These are phyloP conservation scores for Coturnix japonica DNA, from an alignment of 2,113 vertebrate species.

Conservation along the genomic window DNA sequence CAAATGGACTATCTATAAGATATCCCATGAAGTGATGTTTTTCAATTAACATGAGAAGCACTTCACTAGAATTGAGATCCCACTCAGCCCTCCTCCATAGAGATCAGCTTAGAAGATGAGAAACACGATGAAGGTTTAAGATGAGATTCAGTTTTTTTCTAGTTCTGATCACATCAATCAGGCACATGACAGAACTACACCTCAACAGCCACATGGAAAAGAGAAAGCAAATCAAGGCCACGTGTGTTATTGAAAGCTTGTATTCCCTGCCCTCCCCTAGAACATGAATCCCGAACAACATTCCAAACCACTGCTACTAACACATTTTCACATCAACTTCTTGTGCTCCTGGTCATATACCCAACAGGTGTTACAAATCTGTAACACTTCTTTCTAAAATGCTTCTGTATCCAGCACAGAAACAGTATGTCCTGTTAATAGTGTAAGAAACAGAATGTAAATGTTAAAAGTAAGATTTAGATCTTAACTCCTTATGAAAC, in stretches of 20 bases:
- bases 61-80: neutral
- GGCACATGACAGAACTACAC: neutral
- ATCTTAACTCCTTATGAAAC: neutral
- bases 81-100: rapidly evolving
- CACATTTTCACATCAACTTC: neutral
- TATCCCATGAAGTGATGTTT: neutral
- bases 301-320: neutral
- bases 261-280: neutral
- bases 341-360: neutral
- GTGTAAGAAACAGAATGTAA: neutral
- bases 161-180: neutral
- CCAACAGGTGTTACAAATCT: neutral
- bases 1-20: neutral
- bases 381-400: neutral
- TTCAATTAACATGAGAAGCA: neutral
- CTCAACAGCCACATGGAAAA: neutral
- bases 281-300: neutral
- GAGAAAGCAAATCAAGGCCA: neutral
- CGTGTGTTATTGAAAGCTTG: neutral
- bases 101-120: neutral
- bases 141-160: neutral
- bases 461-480: neutral
- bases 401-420: neutral
- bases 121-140: neutral
- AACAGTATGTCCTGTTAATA: neutral